phyloP scores from a whole-genome alignment of 2,797 vertebrate species.

The Amazona finschi region DNA sequence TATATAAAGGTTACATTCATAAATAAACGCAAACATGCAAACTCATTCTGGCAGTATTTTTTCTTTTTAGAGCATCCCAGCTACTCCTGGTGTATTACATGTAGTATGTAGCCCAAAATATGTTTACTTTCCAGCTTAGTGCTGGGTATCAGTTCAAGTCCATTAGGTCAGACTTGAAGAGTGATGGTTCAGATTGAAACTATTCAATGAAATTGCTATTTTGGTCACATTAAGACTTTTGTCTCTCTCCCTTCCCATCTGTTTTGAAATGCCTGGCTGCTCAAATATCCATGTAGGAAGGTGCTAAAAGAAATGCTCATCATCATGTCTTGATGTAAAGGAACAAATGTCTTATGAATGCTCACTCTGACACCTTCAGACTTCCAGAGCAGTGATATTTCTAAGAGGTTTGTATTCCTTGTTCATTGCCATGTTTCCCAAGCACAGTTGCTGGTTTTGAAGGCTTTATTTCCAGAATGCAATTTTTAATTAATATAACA shows the following conservation, averaged over 20 bases:
- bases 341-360: conserved; percentile 23
- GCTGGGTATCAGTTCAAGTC: not conserved
- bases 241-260: conserved; percentile 61
- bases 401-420: not conserved
- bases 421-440: not conserved
- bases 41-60: not conserved
- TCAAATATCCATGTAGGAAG: conserved; percentile 53
- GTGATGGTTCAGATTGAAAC: not conserved
- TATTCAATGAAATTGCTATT: conserved; percentile 1
- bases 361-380: conserved; percentile 50
- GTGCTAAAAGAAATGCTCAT: conserved; percentile 55
- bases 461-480: not conserved
- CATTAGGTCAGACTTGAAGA: not conserved
- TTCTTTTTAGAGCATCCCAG: not conserved
- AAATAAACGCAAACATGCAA: not conserved
- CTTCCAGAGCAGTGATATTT: conserved; percentile 15
- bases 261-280: conserved; percentile 54
- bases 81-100: not conserved
- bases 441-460: not conserved
- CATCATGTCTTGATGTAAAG: conserved; percentile 40
- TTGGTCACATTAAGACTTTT: conserved; percentile 7
- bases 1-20: not conserved
- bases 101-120: not conserved
- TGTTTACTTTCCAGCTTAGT: not conserved
- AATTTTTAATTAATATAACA: not conserved